Evolutionary conservation across 2,797 vertebrate genomes (phyloP), one percentile per base, ranked within the genome.

Genomic region (Eremophila alpestris): DNA sequence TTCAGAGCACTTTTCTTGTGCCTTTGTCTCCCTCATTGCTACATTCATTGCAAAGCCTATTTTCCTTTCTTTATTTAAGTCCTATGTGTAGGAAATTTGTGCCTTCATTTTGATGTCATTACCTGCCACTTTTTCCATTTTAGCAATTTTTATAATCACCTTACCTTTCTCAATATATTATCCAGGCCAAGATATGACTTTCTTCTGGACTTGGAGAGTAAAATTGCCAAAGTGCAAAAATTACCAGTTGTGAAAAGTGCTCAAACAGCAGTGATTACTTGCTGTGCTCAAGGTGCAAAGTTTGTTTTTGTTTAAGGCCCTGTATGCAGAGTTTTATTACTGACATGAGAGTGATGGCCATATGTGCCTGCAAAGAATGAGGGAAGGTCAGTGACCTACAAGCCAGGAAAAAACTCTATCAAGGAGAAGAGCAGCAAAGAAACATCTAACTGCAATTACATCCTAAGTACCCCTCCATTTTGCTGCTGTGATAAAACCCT

Each of bases 121-220:
- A 76, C 48, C 48, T 58, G 29, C 38, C 86, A 63, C 41, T 36
- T 95, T 90, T 89, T 95, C 68, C 69, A 40, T 85, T 95, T 95
- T 86, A 71, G 81, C 62, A 82, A 56, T 95, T 93, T 85, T 95
- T 93, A 7, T 94, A 90, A 93, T 94, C 34, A 80, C 58, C 43
- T 94, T 95, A 54, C 48, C 20, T 84, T 89, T 94, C 64, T 71
- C 79, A 46, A 9, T 62, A 23, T 75, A 74, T 87, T 91, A 77
- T 82, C 56, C 48, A 36, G 73, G 49, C 87, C 62, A 56, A 83
- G 79, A 45, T 62, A 36, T 9, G 46, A 60, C 83, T 94, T 87
- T 82, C 27, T 65, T 89, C 58, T 87, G 68, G 73, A 89, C 62
- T 69, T 3, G 0, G 60, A 77, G 81, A 78, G 36, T 49, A 63